A percentile compares a stretch with the other conserved stretches of the same genome.
Conservation (phyloP, 2,888 invertebrate genomes). For the Brachycybe producta region DNA sequence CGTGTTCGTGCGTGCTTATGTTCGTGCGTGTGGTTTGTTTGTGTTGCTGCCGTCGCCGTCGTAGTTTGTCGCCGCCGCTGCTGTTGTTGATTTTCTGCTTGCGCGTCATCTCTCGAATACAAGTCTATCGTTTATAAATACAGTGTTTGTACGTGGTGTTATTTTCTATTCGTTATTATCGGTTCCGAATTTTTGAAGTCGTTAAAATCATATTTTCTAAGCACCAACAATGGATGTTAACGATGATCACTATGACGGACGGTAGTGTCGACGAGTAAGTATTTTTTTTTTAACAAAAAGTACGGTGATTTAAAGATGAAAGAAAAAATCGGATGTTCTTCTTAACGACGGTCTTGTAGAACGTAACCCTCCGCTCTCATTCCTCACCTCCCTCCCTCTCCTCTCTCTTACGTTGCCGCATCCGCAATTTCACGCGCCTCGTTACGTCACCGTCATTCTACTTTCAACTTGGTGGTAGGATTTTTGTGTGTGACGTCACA, state of each 20-base stretch:
- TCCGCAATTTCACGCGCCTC: slow-evolving; percentile 1
- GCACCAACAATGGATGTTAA: slow-evolving; percentile 12
- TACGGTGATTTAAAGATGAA: background rate
- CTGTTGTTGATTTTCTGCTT: no score
- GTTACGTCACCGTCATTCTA: slow-evolving; percentile 4
- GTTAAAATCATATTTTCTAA: no score
- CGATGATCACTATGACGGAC: slow-evolving; percentile 17
- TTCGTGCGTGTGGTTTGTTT: no score
- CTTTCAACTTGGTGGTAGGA: slow-evolving; percentile 5
- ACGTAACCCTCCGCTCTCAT: background rate
- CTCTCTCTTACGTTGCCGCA: background rate
- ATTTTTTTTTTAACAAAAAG: background rate
- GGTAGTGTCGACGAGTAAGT: slow-evolving; percentile 20
- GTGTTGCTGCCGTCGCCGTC: no score
- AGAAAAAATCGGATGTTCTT: background rate
- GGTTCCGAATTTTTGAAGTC: no score
- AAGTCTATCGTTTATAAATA: no score
- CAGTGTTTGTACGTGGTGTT: no score
- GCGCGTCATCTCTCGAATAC: no score
- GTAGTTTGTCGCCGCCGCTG: no score
- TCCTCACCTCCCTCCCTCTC: background rate
- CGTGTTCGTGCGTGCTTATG: no score
- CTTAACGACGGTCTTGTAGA: background rate
- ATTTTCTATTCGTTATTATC: no score
- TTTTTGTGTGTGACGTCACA: background rate